Evolutionary conservation across 2,797 vertebrate genomes (phyloP).

Genomic region (Hydrophis major): DNA sequence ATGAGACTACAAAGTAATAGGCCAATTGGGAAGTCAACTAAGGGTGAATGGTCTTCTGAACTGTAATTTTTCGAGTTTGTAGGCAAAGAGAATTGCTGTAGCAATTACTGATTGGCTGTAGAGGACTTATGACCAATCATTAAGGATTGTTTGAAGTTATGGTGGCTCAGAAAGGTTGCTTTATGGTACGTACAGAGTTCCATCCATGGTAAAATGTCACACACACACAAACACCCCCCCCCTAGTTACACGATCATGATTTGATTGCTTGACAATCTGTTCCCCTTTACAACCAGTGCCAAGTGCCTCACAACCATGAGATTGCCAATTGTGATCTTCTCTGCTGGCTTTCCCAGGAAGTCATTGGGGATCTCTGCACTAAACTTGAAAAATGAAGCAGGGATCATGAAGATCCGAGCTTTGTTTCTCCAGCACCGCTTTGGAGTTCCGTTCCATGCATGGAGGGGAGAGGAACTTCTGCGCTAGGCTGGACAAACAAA

Average conservation of each 20-base stretch:
- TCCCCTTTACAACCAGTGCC: neutral
- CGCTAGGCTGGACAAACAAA: neutral
- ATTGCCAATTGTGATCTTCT: neutral
- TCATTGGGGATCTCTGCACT: neutral
- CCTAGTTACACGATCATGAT: neutral
- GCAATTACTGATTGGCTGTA: slow-evolving; percentile 64
- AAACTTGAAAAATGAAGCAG: neutral
- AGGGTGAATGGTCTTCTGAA: slow-evolving; percentile 48
- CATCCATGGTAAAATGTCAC: neutral
- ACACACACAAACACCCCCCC: neutral
- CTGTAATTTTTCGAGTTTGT: slow-evolving; percentile 50
- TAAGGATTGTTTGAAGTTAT: neutral
- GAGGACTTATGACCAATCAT: slow-evolving; percentile 20
- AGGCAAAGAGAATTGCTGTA: slow-evolving; percentile 57
- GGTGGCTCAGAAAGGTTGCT: neutral
- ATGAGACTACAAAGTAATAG: neutral
- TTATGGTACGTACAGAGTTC: neutral
- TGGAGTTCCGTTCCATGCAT: neutral
- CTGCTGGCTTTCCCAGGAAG: neutral
- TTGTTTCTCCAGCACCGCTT: neutral
- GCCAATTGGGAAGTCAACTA: slow-evolving; percentile 1
- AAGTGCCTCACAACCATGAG: neutral
- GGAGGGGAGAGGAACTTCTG: neutral
- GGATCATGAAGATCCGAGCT: neutral
- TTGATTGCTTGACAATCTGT: neutral